A percentile compares a stretch with the other conserved stretches of the same genome.
These are phyloP conservation scores for Sciurus carolinensis DNA, from an alignment of 2,797 vertebrate species.

Conservation along the genomic window DNA sequence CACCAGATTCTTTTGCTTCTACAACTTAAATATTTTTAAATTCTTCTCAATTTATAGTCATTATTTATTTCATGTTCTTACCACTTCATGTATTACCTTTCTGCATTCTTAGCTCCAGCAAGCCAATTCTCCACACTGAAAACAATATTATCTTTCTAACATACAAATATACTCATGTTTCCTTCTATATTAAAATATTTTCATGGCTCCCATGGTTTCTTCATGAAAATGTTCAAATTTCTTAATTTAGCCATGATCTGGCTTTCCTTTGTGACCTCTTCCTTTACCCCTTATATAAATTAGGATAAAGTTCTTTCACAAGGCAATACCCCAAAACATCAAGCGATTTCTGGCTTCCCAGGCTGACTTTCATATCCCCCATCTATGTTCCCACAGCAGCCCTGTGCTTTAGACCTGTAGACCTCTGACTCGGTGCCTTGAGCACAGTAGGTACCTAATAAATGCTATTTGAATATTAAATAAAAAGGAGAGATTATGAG, in stretches of 20 bases:
- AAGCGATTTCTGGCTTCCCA: neutral
- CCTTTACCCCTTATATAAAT: neutral
- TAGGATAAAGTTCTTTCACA: constrained; percentile 34
- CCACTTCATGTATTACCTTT: neutral
- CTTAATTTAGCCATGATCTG: constrained; percentile 39
- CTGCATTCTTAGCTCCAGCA: constrained; percentile 33
- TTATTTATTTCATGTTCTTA: neutral
- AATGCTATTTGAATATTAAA: neutral
- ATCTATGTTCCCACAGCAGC: neutral
- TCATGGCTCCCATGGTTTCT: neutral
- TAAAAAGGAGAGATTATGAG: constrained; percentile 25
- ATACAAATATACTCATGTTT: constrained; percentile 10
- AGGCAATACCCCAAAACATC: neutral
- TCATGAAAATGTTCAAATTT: constrained; percentile 40
- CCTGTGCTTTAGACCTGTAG: constrained; percentile 50
- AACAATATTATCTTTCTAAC: constrained; percentile 50
- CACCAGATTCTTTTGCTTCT: constrained; percentile 15
- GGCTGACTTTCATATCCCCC: neutral
- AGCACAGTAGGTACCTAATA: neutral
- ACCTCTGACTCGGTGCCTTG: neutral
- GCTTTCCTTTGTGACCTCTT: neutral
- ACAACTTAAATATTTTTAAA: constrained; percentile 30
- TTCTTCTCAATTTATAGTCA: neutral
- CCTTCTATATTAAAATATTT: constrained; percentile 33
- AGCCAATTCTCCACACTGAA: neutral